These are phyloP conservation scores for Leptobrachium leishanense DNA, from an alignment of 2,113 vertebrate species.

Conservation along the genomic window DNA sequence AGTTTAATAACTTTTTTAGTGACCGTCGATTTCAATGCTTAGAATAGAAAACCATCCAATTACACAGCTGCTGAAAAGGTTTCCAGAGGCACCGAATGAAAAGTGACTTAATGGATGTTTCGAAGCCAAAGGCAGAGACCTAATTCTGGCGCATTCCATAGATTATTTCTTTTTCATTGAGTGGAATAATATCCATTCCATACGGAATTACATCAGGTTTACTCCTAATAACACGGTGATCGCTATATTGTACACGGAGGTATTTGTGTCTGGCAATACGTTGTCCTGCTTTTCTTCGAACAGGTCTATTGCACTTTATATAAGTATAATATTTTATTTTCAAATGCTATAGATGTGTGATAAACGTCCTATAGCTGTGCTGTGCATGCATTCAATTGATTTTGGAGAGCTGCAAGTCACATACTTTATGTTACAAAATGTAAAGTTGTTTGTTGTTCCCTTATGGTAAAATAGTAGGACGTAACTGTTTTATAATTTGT, in stretches of 20 bases:
- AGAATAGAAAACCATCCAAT: neutral
- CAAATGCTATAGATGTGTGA: too few relatives aligned
- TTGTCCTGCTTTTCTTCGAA: neutral
- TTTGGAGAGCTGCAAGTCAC: too few relatives aligned
- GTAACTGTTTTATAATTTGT: too few relatives aligned
- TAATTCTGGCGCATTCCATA: neutral
- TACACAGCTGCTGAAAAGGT: conserved; percentile 18
- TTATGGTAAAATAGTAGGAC: too few relatives aligned
- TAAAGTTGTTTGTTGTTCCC: too few relatives aligned
- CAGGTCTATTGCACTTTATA: too few relatives aligned
- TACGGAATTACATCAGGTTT: conserved; percentile 9
- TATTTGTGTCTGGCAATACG: neutral
- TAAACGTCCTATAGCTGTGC: too few relatives aligned
- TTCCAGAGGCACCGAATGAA: neutral
- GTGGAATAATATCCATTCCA: neutral
- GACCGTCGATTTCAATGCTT: neutral
- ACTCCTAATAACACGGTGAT: neutral
- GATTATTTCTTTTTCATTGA: neutral
- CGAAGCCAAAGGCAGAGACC: neutral
- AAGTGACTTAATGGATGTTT: conserved; percentile 10
- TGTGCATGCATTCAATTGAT: too few relatives aligned
- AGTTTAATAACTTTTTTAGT: neutral
- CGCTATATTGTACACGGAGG: neutral
- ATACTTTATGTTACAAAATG: too few relatives aligned
- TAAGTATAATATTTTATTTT: too few relatives aligned